Base-by-base conservation (phyloP, 1,140 invertebrate genomes). In the Scaptodrosophila lebanonensis region DNA sequence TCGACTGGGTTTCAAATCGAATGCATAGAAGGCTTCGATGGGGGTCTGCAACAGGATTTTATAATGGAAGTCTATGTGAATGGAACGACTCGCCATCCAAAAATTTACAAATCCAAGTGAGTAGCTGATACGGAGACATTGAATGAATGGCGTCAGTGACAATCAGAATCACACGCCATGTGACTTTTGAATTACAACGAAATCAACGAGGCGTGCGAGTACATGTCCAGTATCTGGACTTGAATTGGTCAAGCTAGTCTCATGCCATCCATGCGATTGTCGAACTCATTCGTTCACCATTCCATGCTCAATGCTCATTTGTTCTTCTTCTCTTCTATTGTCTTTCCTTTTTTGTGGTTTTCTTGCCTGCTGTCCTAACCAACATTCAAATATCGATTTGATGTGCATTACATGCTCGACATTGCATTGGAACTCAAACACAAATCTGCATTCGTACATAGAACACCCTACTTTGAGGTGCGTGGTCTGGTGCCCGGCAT, bases 1-100 rank as follows among this genome's bases (percentile, higher is more conserved):
- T 90, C 91, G 13, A 92, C 93, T 51, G 91, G 91, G 22, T 89
- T 95, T 63, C 90, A 92, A 86, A 92, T 95, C 66, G 91, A 93
- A 47, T 95, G 94, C 86, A 88, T 89, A 22, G 93, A 94, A 84
- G 93, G 93, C 20, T 95, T 94, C 85, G 93, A 95, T 83, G 94
- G 93, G 8, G 93, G 93, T 5, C 87, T 93, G 15, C 89, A 91
- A 44, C 93, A 93, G 84, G 89, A 89, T 71, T 93, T 93, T 85
- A 88, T 92, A 25, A 89, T 93, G 61, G 90, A 92, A 66, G 89
- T 93, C 18, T 88, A 89, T 59, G 88, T 88, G 57, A 85, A 88
- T 51, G 86, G 86, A 53, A 69, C 88, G 71, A 60, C 71, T 44
- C 56, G 75, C 63, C 51, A 77, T 84, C 65, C 83, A 50, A 84